Conservation (phyloP, 2,888 invertebrate species). For the Xanthia togata region DNA sequence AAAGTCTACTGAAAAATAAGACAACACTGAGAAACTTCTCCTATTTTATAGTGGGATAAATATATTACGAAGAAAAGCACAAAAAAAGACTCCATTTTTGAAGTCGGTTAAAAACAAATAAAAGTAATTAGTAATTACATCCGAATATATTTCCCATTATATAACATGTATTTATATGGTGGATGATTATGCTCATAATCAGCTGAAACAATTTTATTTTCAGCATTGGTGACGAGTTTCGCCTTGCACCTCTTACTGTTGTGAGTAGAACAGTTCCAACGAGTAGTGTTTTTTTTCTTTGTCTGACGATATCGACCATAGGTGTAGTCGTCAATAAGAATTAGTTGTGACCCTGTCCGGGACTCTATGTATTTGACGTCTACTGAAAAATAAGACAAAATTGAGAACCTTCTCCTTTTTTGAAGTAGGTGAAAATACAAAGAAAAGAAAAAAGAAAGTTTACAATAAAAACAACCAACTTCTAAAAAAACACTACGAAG, state of each 20-base stretch:
- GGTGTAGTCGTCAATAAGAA: constrained; percentile 14
- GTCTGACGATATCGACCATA: constrained; percentile 5
- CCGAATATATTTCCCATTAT: constrained; percentile 34
- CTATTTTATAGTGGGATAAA: too few relatives aligned
- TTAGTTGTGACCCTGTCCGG: neutral
- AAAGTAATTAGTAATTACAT: constrained; percentile 3
- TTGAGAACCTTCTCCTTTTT: neutral
- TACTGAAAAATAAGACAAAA: constrained; percentile 19
- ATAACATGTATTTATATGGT: constrained; percentile 19
- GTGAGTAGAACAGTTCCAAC: constrained; percentile 34
- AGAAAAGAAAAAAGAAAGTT: neutral
- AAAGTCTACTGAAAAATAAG: neutral
- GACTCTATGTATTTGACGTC: constrained; percentile 1
- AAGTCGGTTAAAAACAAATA: neutral
- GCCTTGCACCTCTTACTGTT: constrained; percentile 11
- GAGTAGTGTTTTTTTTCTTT: neutral
- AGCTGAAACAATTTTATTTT: constrained; percentile 7
- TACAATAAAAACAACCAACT: neutral
- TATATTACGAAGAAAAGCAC: neutral
- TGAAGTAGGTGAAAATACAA: neutral
- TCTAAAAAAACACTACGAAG: neutral
- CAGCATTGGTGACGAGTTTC: neutral
- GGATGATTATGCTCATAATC: constrained; percentile 45
- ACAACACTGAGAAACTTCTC: neutral
- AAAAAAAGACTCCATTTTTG: neutral